These are phyloP conservation scores for Tipula lateralis DNA, from an alignment of 2,888 invertebrate species.

Conservation along the genomic window DNA sequence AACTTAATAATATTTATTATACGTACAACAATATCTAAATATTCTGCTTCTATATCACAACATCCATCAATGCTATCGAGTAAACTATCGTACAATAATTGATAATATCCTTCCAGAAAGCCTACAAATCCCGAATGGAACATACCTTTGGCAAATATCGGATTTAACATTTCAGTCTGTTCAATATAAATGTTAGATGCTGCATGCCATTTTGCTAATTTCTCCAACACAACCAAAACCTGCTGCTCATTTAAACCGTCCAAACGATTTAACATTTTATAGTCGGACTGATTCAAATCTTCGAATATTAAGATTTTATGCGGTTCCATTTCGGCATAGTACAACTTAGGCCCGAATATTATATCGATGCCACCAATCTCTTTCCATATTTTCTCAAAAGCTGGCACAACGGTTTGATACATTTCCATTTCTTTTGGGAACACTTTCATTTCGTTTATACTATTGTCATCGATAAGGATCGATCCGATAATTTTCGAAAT, in stretches of 20 bases:
- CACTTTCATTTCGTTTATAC: background rate
- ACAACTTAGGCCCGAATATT: background rate
- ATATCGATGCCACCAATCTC: background rate
- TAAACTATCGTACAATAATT: background rate
- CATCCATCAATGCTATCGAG: background rate
- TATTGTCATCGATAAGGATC: background rate
- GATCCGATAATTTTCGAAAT: background rate
- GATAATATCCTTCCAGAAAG: background rate
- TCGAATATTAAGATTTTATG: background rate
- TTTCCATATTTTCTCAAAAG: background rate
- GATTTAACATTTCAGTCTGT: background rate
- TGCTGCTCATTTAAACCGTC: background rate
- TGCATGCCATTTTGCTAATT: constrained; percentile 11
- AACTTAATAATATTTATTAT: too few species aligned
- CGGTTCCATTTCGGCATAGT: background rate
- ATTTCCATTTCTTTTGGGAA: background rate
- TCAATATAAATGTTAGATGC: background rate
- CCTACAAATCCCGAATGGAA: background rate
- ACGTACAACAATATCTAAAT: background rate
- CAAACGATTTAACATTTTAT: constrained; percentile 1
- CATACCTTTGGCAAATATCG: background rate
- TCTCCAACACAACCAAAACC: background rate
- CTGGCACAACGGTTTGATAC: background rate
- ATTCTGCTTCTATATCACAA: background rate
- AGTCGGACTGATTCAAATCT: background rate